phyloP scores from a whole-genome alignment of 2,797 vertebrate genomes.

The Gymnodraco acuticeps region DNA sequence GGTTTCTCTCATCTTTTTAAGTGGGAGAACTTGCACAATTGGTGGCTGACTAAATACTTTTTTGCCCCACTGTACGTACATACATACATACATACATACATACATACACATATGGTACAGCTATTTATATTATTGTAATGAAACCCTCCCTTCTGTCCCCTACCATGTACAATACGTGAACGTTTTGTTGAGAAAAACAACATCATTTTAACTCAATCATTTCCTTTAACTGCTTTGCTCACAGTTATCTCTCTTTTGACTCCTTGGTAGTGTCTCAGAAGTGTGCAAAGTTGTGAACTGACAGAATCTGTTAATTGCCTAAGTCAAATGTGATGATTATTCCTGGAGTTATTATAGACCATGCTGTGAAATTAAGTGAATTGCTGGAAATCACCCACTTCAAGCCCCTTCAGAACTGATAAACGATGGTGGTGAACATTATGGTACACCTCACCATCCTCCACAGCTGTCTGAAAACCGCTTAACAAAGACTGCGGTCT shows the following conservation, averaged over 20 bases:
- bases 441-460: conserved; percentile 5
- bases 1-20: no score
- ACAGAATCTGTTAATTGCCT: conserved; percentile 26
- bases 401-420: conserved; percentile 13
- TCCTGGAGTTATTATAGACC: conserved; percentile 5
- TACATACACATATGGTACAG: no score
- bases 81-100: no score
- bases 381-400: conserved; percentile 5
- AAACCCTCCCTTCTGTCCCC: no score
- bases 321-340: conserved; percentile 27
- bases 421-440: conserved; percentile 11
- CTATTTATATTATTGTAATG: no score
- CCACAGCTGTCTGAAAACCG: not conserved
- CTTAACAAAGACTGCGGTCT: conserved; percentile 7
- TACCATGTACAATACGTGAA: not conserved
- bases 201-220: conserved; percentile 10
- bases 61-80: no score
- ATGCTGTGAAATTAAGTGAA: conserved; percentile 23
- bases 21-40: no score
- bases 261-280: conserved; percentile 3
- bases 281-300: conserved; percentile 1
- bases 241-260: not conserved
- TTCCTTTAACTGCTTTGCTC: not conserved
- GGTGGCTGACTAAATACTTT: no score
- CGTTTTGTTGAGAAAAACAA: not conserved